Base-by-base conservation (phyloP, 2,888 invertebrate species). In the Frankliniella intonsa region DNA sequence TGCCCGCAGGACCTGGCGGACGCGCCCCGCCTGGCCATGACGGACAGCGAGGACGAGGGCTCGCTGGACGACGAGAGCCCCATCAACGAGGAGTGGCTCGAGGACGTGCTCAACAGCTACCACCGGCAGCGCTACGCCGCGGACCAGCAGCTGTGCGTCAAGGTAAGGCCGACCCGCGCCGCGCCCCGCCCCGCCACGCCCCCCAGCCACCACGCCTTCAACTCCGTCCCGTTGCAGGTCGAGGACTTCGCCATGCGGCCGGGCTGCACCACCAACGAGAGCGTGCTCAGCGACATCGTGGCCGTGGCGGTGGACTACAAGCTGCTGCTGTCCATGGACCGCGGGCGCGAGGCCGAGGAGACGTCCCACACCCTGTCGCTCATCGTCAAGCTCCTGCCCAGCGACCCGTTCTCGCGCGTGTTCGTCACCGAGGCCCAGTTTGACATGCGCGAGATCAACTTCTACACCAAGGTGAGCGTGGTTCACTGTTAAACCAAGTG, bases 381-480 rank as follows among this genome's bases (percentile, higher is more conserved):
- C 81, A 92, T 95, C 84, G 92, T 94, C 83, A 95, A 95, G 87
- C 89, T 94, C 81, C 90, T 94, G 50, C 95, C 95, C 0, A 91
- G 93, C 85, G 94, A 95, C 87, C 94, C 94, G 0, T 94, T 94
- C 87, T 94, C 93, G 83, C 89, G 94, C 82, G 92, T 93, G 85
- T 94, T 94, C 87, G 94, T 95, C 83, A 94, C 94, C 49, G 94
- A 94, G 87, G 94, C 94, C 0, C 94, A 94, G 87, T 95, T 95
- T 87, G 94, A 95, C 87, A 91, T 94, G 9, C 90, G 95, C 83
- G 95, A 95, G 88, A 94, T 95, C 85, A 91, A 94, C 84, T 95
- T 95, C 88, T 95, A 95, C 87, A 94, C 94, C 0, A 92, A 94
- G 90, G 92, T 94, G 86, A 91, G 86, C 80, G 51, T 14, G 55